Conservation (phyloP, 2,113 vertebrate genomes). For the Dicerorhinus sumatrensis region DNA sequence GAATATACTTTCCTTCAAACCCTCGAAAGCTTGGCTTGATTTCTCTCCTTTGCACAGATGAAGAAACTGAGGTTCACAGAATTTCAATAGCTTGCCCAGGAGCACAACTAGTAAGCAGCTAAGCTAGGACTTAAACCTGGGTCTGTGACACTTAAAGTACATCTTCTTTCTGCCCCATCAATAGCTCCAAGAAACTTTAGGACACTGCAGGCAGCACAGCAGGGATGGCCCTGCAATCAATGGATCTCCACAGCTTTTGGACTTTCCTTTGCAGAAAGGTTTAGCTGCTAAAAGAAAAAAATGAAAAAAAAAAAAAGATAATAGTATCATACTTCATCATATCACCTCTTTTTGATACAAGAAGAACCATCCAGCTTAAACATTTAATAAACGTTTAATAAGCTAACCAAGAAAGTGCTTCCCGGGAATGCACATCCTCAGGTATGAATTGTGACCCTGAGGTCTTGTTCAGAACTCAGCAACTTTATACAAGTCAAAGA, state of each 20-base stretch:
- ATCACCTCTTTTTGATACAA: not conserved
- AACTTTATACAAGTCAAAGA: not conserved
- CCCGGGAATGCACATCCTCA: not conserved
- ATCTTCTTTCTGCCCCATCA: not conserved
- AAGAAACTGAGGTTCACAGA: not conserved
- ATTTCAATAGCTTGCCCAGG: not conserved
- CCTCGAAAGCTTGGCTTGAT: not conserved
- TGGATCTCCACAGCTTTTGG: not conserved
- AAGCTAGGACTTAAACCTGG: not conserved
- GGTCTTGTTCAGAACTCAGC: not conserved
- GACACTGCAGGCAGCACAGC: not conserved
- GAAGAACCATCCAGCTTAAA: not conserved
- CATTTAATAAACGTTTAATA: not conserved
- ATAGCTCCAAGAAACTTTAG: not conserved
- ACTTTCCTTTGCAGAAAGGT: not conserved
- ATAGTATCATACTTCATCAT: not conserved
- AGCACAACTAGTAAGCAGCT: not conserved
- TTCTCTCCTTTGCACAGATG: not conserved
- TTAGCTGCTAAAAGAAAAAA: conserved; percentile 16
- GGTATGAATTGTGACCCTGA: not conserved
- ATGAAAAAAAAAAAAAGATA: not conserved
- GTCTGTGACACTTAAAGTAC: not conserved
- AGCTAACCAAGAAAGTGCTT: not conserved
- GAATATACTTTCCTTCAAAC: not conserved
- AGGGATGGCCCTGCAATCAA: not conserved